phyloP scores from a whole-genome alignment of 2,888 invertebrate species.

The Drosophila barbarae region DNA sequence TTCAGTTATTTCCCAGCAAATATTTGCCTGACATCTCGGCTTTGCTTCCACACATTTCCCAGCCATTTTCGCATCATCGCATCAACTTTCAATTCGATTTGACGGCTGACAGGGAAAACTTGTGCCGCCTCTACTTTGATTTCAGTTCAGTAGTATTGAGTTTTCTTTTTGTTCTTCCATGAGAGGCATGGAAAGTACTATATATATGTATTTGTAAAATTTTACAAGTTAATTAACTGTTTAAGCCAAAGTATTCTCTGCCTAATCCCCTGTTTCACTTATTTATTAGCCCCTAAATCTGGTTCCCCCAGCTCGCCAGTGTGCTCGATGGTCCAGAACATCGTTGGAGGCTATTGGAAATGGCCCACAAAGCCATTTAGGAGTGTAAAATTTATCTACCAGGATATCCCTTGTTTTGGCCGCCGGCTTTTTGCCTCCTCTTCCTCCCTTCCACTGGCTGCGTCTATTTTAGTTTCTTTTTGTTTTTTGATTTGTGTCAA shows the following conservation, averaged over 20 bases:
- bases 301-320: background rate
- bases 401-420: slow-evolving; percentile 6
- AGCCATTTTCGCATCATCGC: slow-evolving; percentile 8
- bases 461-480: background rate
- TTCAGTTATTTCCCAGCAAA: slow-evolving; percentile 60
- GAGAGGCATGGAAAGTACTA: background rate
- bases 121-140: background rate
- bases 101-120: slow-evolving; percentile 7
- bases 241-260: background rate
- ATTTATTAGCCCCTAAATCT: background rate
- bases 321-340: background rate
- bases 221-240: background rate
- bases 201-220: background rate
- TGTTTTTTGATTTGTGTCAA: slow-evolving; percentile 59
- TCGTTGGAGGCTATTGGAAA: slow-evolving; percentile 10
- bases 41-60: slow-evolving; percentile 1
- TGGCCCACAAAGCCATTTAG: slow-evolving; percentile 20
- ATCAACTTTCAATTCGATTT: slow-evolving; percentile 14
- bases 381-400: slow-evolving; percentile 13
- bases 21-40: slow-evolving; percentile 50
- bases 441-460: background rate
- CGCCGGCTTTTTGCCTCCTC: background rate
- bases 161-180: background rate
- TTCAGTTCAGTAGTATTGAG: background rate
- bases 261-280: too few species aligned